Base-by-base conservation (phyloP, 2,888 invertebrate species). In the Trilocha varians region DNA sequence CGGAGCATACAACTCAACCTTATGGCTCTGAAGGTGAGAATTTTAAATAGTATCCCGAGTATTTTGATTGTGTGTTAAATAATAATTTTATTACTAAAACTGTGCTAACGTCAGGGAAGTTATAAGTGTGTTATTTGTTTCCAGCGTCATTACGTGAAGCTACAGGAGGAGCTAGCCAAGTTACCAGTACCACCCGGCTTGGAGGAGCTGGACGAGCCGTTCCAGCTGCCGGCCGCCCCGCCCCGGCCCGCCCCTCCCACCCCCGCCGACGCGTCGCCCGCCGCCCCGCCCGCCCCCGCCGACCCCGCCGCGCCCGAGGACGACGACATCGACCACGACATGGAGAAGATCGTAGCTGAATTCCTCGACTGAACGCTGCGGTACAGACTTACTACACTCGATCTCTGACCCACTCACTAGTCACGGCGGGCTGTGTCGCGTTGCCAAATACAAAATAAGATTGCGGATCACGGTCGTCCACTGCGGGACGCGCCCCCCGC, bases 91-190 rank as follows among this genome's bases (percentile, higher is more conserved):
- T n/a, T n/a, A n/a, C n/a, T n/a, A n/a, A n/a, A n/a, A n/a, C n/a
- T n/a, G n/a, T n/a, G n/a, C n/a, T n/a, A n/a, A n/a, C n/a, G n/a
- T n/a, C n/a, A n/a, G n/a, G n/a, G n/a, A n/a, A n/a, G n/a, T n/a
- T n/a, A n/a, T n/a, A n/a, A n/a, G n/a, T n/a, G n/a, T n/a, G n/a
- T n/a, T n/a, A n/a, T n/a, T n/a, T n/a, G n/a, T n/a, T 48, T 48
- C 6, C 88, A 95, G 90, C 90, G 93, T 43, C 93, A 95, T 72
- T 93, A 93, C 73, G 90, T 91, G 53, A 92, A 94, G 65, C 83
- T 97, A 49, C 91, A 94, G 59, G 96, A 96, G 72, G 96, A 96
- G 78, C 85, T 97, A 55, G 88, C 90, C 48, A 95, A 94, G 80
- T 86, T 97, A 70, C 90, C 91, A 61, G 91, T 93, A 25, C 96